phyloP scores from a whole-genome alignment of 2,113 vertebrate species.

The Rhea americana region DNA sequence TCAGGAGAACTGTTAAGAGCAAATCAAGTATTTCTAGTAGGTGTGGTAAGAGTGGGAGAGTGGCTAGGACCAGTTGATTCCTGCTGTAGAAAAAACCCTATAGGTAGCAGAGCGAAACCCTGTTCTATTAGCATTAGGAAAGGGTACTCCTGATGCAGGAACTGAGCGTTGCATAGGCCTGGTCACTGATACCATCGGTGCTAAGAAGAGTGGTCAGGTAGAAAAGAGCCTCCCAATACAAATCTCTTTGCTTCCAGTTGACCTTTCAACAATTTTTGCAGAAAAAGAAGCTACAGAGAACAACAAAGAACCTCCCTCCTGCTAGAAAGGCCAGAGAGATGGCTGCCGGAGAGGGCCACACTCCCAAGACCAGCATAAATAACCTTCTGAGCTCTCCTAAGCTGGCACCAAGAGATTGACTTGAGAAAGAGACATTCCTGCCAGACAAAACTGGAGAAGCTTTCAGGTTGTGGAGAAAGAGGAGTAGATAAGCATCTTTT shows the following conservation, averaged over 20 bases:
- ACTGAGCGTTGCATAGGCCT: too few species aligned
- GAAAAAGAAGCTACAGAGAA: background rate
- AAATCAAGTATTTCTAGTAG: background rate
- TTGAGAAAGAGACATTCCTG: background rate
- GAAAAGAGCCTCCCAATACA: background rate
- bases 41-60: background rate
- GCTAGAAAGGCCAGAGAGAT: background rate
- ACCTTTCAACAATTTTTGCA: background rate
- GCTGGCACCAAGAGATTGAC: background rate
- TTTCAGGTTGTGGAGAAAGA: background rate
- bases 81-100: background rate
- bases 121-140: background rate
- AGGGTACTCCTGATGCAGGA: background rate
- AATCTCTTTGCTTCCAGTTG: background rate
- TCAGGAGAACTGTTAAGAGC: background rate
- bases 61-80: background rate
- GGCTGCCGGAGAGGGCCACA: background rate
- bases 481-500: background rate
- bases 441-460: background rate
- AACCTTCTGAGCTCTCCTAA: background rate
- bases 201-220: background rate
- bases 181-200: background rate
- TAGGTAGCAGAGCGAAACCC: background rate
- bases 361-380: background rate
- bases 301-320: background rate